A percentile compares a stretch with the other conserved stretches of the same genome.
Conservation (phyloP, 2,113 vertebrate species). For the Gymnocephalus cernua region DNA sequence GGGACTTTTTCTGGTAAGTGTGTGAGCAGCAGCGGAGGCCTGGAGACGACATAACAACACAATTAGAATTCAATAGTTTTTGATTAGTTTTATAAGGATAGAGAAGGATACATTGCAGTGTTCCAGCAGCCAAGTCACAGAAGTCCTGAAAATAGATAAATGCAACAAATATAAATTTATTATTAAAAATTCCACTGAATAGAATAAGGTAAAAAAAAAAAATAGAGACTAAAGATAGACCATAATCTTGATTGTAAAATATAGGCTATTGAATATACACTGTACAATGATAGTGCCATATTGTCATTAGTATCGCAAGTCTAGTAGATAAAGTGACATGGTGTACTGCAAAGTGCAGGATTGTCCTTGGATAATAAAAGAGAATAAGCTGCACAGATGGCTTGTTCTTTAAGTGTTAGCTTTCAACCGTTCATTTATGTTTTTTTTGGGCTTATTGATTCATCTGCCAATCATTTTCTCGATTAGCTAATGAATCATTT, state of each 20-base stretch:
- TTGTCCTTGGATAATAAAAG: background rate
- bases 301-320: background rate
- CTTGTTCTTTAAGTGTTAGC: background rate
- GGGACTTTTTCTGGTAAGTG: constrained; percentile 93
- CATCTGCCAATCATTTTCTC: background rate
- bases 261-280: background rate
- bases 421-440: background rate
- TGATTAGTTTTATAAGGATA: background rate
- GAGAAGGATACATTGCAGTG: background rate
- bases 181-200: background rate
- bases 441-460: background rate
- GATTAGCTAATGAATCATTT: background rate
- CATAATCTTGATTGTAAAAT: background rate
- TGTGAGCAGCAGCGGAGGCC: background rate
- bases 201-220: background rate
- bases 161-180: background rate
- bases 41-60: background rate
- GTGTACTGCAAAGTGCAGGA: background rate
- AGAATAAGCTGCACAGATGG: background rate
- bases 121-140: background rate
- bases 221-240: background rate
- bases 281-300: background rate
- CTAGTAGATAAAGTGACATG: background rate
- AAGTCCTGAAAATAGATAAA: background rate
- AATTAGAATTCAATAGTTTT: background rate